Base-by-base conservation (phyloP, 2,113 vertebrate species). In the Elephas maximus region DNA sequence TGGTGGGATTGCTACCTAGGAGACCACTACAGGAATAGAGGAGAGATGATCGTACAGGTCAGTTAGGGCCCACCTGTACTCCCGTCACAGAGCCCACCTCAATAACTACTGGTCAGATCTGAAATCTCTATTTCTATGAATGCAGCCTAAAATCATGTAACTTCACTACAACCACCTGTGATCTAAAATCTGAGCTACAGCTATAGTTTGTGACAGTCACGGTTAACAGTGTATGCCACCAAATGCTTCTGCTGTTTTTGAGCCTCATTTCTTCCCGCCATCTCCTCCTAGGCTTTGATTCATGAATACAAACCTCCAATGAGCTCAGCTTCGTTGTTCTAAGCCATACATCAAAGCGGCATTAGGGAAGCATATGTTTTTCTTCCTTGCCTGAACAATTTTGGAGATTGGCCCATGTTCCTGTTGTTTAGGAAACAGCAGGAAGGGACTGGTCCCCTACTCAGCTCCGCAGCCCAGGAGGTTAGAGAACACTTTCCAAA, bases 291-390 rank as follows among this genome's bases (percentile, higher is more conserved):
- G 62, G 53, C 37, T 62, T 41, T 83, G 69, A 80, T 15, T 84
- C 82, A 44, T 2, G 18, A 77, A 84, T 48, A 24, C n/a, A 89
- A 90, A 51, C 28, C 74, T 62, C 53, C 37, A 8, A 9, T 6
- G 62, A n/a, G 33, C 65, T 44, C 24, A 2, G 77, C 76, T 90
- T 41, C 48, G 77, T 53, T 80, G 63, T n/a, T 48, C 57, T 73
- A 69, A 88, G 78, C 41, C 65, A n/a, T 60, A 21, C 79, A 79
- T 74, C 69, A 79, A 45, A 85, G 74, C 26, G 65, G 81, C 51
- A 73, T 2, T 3, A 17, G 2, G 17, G 87, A 8, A n/a, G 41
- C 37, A 71, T 74, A 18, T 73, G 44, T 28, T 67, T 73, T 41
- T 90, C 62, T 51, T 78, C 51, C 74, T 74, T 1, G 18, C 45